phyloP scores from a whole-genome alignment of 1,140 invertebrate species.

The Wiebesia pumilae region DNA sequence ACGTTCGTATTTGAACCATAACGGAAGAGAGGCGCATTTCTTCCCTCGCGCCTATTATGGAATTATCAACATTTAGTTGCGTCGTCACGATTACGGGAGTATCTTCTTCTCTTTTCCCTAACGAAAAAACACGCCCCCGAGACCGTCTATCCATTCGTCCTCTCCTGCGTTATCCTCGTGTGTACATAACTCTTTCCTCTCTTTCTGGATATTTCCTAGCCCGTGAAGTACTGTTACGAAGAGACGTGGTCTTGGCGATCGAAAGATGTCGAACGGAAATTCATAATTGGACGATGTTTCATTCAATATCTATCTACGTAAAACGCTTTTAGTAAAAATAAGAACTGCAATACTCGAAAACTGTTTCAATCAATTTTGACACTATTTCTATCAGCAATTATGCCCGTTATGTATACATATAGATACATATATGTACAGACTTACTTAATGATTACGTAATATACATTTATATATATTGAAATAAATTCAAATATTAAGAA shows the following conservation, averaged over 20 bases:
- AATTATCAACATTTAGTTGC: slow-evolving; percentile 72
- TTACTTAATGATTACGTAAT: not conserved
- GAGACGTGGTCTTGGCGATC: not conserved
- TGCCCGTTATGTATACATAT: too few species aligned
- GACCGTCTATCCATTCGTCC: not conserved
- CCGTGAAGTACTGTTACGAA: not conserved
- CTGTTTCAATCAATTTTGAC: not conserved
- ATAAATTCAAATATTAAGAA: not conserved
- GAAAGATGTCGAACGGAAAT: not conserved
- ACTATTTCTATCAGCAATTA: not conserved
- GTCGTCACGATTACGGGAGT: slow-evolving; percentile 70
- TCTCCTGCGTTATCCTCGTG: not conserved
- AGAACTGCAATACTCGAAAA: not conserved
- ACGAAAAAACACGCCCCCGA: not conserved
- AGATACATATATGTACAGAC: too few species aligned
- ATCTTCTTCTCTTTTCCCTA: slow-evolving; percentile 57
- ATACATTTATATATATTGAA: not conserved
- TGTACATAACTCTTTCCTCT: not conserved
- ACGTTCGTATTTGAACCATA: slow-evolving; percentile 66
- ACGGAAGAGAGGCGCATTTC: slow-evolving; percentile 66
- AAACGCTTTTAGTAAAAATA: not conserved
- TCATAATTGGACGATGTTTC: not conserved
- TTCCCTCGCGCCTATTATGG: slow-evolving; percentile 67
- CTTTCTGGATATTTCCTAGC: not conserved
- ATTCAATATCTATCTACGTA: not conserved